Base-by-base conservation (phyloP, 2,797 vertebrate genomes). In the Callimico goeldii region DNA sequence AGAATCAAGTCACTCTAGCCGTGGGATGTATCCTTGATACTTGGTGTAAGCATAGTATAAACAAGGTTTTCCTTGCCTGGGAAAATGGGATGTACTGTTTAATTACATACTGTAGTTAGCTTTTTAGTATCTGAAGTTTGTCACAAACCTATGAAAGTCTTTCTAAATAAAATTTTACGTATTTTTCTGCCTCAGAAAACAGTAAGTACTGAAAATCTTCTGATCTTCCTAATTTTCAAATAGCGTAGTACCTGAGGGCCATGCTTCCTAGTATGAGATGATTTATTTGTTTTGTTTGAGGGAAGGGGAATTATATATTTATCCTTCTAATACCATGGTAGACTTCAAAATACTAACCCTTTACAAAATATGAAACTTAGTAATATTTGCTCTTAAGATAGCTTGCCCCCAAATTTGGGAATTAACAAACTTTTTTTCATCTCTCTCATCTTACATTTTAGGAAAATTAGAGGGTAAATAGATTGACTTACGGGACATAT, bases 181-280 rank as follows among this genome's bases (percentile, higher is more conserved):
- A 57, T 94, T 90, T 76, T 86, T 55, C 41, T 80, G 15, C 48
- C 67, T 95, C 28, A 24, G 83, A 90, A 80, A 96, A 77, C n/a
- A 90, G 50, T n/a, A 36, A 81, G 26, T 94, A 39, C 26, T 72
- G 41, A 81, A 72, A 70, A 58, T 93, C 43, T 55, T 55, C 28
- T 75, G 26, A 28, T 55, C 36, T 84, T 43, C 4, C 90, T 95
- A 77, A 76, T 70, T 85, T 80, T 70, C 50, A 22, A 89, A 41
- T 89, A 43, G 46, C 15, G 24, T 77, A 79, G 58, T 39, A 80
- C 28, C 70, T 75, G 6, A 43, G 12, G 48, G 36, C 48, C 39
- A 1, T 80, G n/a, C 30, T 84, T 77, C 57, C 36, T 90, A 76
- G 19, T 57, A 57, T 86, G 28, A 26, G 90, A 55, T 30, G 41